Evolutionary conservation across 2,113 vertebrate species (phyloP).

Genomic region (Myxocyprinus asiaticus): DNA sequence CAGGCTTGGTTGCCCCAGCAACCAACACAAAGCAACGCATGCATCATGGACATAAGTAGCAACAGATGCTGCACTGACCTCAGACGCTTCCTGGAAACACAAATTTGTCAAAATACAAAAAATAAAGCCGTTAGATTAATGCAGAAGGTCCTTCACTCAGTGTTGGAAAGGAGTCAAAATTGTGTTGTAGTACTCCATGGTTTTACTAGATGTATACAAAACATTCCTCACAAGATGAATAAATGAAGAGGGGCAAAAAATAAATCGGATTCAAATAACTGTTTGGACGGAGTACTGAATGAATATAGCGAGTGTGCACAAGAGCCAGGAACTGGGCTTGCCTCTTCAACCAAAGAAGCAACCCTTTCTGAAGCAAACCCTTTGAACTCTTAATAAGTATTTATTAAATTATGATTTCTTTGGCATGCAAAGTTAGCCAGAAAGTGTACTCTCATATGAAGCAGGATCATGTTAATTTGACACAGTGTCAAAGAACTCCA

Average conservation of each 20-base stretch:
- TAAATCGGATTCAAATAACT: not conserved
- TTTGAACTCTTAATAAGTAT: conserved; percentile 31
- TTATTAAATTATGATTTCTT: conserved; percentile 36
- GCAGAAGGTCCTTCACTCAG: conserved; percentile 63
- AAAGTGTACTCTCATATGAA: conserved; percentile 20
- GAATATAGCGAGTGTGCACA: conserved; percentile 2
- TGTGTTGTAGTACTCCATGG: conserved; percentile 21
- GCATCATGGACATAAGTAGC: conserved; percentile 84
- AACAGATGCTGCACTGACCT: conserved; percentile 92
- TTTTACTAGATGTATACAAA: conserved; percentile 4
- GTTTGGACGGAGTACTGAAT: conserved; percentile 22
- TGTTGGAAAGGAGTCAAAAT: conserved; percentile 36
- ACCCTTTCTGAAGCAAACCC: conserved; percentile 15
- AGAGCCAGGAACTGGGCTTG: not conserved
- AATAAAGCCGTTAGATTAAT: conserved; percentile 82
- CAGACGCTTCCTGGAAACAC: conserved; percentile 90
- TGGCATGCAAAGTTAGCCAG: not conserved
- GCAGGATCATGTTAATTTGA: not conserved
- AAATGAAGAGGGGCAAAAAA: not conserved
- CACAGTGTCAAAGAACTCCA: not conserved
- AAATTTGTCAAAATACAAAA: conserved; percentile 92
- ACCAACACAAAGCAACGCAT: conserved; percentile 78
- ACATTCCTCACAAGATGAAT: conserved; percentile 14
- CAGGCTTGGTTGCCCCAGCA: conserved; percentile 76
- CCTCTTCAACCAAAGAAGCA: not conserved